Base-by-base conservation (phyloP, 1,140 invertebrate genomes). In the Brachionus sp. region DNA sequence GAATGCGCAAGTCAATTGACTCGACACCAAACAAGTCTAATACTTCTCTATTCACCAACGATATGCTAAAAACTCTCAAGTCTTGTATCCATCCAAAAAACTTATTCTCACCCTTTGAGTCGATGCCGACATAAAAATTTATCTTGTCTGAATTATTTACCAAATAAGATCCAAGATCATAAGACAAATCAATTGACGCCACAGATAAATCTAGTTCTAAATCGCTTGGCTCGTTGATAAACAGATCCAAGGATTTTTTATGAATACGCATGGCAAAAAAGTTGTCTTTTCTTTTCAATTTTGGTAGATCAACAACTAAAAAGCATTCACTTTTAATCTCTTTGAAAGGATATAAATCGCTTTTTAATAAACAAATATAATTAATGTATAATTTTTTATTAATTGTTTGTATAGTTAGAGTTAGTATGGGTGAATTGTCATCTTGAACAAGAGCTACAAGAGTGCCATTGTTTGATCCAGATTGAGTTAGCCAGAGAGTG, bases 41-140 rank as follows among this genome's bases (percentile, higher is more conserved):
- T 16, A 80, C n/a, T 44, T 80, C 77, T 10, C 4, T 5, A 35
- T 80, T 80, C 4, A 66, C 62, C 33, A 80, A 66, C 4, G 77
- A 57, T 4, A 80, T 80, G n/a, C 16, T 23, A 13, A 29, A 80
- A 7, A 80, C 50, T 44, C 35, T 39, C 16, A 66, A n/a, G 5
- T 80, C 77, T 19, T 80, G 77, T 5, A 80, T 80, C 77, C 77
- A 80, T 29, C 77, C 77, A 13, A 10, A 62, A 9, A 62, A 80
- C 13, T 39, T 57, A 19, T 23, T 62, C 4, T 62, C 35, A 35
- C 75, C 46, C 16, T 62, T 29, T 1, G 57, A 80, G 12, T 80
- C 50, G 25, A 53, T 62, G 23, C 77, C 77, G 6, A 80, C 50
- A 23, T 62, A 62, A 80, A 80, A 80, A 44, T 80, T 80, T 23